Evolutionary conservation across 2,797 vertebrate species (phyloP).

Genomic region (Rhyacichthys aspro): DNA sequence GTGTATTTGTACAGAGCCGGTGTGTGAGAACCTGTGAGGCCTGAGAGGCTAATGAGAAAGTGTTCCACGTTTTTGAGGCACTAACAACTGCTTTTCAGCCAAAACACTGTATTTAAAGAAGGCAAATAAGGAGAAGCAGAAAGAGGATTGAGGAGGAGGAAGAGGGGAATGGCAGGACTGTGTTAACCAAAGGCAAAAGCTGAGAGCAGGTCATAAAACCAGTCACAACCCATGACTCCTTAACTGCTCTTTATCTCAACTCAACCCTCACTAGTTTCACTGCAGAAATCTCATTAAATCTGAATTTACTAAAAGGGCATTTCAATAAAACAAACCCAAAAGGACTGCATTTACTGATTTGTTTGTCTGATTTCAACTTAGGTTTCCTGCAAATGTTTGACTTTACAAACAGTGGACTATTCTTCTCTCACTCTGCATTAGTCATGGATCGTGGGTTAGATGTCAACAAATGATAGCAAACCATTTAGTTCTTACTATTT

Average conservation of each 20-base stretch:
- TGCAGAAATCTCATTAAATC: too few species aligned
- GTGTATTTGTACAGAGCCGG: slow-evolving; percentile 11
- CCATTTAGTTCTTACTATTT: neutral
- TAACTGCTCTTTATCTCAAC: slow-evolving; percentile 55
- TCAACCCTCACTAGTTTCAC: slow-evolving; percentile 37
- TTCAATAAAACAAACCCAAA: slow-evolving; percentile 35
- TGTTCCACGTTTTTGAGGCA: slow-evolving; percentile 67
- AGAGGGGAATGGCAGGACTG: slow-evolving; percentile 8
- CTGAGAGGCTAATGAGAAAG: slow-evolving; percentile 55
- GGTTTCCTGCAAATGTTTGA: slow-evolving; percentile 41
- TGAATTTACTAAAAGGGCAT: slow-evolving; percentile 29
- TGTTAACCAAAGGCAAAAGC: slow-evolving; percentile 31
- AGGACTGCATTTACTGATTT: slow-evolving; percentile 33
- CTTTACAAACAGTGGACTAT: slow-evolving; percentile 10
- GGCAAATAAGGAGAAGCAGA: slow-evolving; percentile 57
- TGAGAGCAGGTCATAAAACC: slow-evolving; percentile 50
- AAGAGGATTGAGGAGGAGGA: slow-evolving; percentile 11
- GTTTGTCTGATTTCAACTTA: slow-evolving; percentile 42
- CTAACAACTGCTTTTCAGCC: slow-evolving; percentile 72
- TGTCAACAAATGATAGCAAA: slow-evolving; percentile 5
- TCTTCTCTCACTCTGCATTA: slow-evolving; percentile 1
- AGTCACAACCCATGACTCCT: slow-evolving; percentile 54
- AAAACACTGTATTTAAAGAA: slow-evolving; percentile 67
- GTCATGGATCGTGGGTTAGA: slow-evolving; percentile 5
- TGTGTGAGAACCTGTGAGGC: slow-evolving; percentile 27